Evolutionary conservation across 2,113 vertebrate species (phyloP), one percentile per base, ranked within the genome.

Genomic region (Heloderma charlesbogerti): DNA sequence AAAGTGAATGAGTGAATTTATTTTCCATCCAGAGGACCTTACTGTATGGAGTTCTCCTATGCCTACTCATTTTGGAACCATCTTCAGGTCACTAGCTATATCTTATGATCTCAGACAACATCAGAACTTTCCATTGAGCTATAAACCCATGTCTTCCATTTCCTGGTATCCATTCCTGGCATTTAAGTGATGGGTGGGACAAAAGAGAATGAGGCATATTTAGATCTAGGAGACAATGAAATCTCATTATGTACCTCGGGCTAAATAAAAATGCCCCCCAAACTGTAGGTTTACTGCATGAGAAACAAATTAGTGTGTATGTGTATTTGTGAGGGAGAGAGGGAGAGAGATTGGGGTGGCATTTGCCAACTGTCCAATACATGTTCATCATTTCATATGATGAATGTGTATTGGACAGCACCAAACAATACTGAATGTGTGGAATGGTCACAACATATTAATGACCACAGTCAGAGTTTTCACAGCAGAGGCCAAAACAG

Each of bases 121-220:
- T 88, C 84, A 95, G 88, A 96, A 94, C 95, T 94, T 95, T 95
- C 93, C 93, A 95, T 93, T 95, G 92, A 90, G 29, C 92, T 92
- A 0, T 90, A 92, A 95, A 79, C 86, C 74, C 29, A 0, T 75
- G 92, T 92, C 88, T 93, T 93, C 84, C 37, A 91, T 94, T 95
- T 95, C 94, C 86, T 89, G 91, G 78, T 91, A 91, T 95, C 91
- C 82, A 72, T 80, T n/a, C 20, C 37, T 84, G 79, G 15, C 48
- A 54, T 80, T 43, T 66, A 78, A 77, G 0, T 86, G 90, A 57
- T 40, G 86, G 80, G 66, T 71, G 88, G 54, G 63, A 29, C 48
- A 86, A 60, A 74, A 72, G 79, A 87, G 92, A 87, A 93, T 88
- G 89, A 93, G 93, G 63, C 0, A 0, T 67, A 75, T 89, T 91